These are phyloP conservation scores for Meta bourneti DNA, from an alignment of 2,888 invertebrate genomes.

Conservation along the genomic window DNA sequence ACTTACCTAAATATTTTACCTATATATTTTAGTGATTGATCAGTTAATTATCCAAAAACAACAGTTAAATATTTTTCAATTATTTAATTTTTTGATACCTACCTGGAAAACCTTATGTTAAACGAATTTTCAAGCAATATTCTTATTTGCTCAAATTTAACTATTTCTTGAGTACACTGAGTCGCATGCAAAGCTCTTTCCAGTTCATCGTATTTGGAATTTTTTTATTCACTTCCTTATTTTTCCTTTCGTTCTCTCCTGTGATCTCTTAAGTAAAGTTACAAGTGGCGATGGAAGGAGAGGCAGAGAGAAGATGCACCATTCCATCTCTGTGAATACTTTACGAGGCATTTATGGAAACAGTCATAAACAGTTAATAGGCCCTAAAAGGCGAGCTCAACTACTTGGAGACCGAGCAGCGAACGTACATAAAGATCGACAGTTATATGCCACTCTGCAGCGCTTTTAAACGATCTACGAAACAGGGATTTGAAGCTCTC, in stretches of 20 bases:
- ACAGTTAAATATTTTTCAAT: no score
- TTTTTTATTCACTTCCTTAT: not conserved
- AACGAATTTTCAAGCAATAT: no score
- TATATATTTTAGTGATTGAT: no score
- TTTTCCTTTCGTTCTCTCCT: not conserved
- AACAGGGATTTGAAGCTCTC: conserved; percentile 38
- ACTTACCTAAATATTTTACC: no score
- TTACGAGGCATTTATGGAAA: conserved; percentile 76
- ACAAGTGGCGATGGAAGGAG: conserved; percentile 13
- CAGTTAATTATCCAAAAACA: no score
- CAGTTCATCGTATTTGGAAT: no score
- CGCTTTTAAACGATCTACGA: conserved; percentile 66
- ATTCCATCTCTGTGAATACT: conserved; percentile 61
- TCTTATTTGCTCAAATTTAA: no score
- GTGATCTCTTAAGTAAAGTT: conserved; percentile 43
- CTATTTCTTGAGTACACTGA: no score
- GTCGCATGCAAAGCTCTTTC: no score
- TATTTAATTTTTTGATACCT: no score
- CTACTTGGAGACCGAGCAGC: conserved; percentile 32
- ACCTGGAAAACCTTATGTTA: no score
- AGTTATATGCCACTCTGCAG: conserved; percentile 55
- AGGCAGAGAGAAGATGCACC: conserved; percentile 16
- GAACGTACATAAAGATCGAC: conserved; percentile 72
- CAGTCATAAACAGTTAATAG: conserved; percentile 75
- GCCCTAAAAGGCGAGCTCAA: conserved; percentile 60